A percentile compares a stretch with the other conserved stretches of the same genome.
Evolutionary conservation across 2,113 vertebrate genomes (phyloP).

Genomic region (Coreoperca whiteheadi): DNA sequence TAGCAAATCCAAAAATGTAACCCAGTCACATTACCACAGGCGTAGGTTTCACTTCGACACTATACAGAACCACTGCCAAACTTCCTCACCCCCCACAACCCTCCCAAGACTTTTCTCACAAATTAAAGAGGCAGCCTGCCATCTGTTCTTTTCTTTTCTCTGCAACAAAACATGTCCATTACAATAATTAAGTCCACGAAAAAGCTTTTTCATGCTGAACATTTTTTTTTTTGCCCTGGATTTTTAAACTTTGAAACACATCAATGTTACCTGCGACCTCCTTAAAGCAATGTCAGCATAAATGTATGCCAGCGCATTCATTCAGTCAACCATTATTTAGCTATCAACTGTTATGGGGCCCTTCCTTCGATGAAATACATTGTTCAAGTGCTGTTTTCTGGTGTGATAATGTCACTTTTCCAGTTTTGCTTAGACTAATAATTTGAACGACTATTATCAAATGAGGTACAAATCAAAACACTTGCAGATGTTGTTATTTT

Average conservation of each 20-base stretch:
- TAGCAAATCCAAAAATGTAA: neutral
- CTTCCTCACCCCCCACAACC: neutral
- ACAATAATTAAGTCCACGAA: constrained; percentile 20
- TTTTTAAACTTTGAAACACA: neutral
- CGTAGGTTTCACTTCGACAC: constrained; percentile 3
- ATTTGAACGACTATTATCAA: neutral
- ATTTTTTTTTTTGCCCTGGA: neutral
- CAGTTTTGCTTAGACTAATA: neutral
- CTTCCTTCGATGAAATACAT: neutral
- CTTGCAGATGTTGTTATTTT: constrained; percentile 4
- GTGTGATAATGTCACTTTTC: neutral
- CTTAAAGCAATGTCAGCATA: neutral
- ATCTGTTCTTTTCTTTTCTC: constrained; percentile 47
- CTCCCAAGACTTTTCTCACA: constrained; percentile 34
- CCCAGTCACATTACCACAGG: neutral
- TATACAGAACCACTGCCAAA: constrained; percentile 25
- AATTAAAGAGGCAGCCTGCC: constrained; percentile 32
- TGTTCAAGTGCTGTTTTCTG: too few species aligned
- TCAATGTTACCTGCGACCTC: neutral
- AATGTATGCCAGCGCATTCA: neutral
- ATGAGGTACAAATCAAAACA: constrained; percentile 22
- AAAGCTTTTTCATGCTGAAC: neutral
- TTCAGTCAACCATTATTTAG: neutral
- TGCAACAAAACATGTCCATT: constrained; percentile 7
- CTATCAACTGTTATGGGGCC: neutral